These are phyloP conservation scores for Drosophila lacteicornis DNA, from an alignment of 1,140 invertebrate genomes.

Conservation along the genomic window DNA sequence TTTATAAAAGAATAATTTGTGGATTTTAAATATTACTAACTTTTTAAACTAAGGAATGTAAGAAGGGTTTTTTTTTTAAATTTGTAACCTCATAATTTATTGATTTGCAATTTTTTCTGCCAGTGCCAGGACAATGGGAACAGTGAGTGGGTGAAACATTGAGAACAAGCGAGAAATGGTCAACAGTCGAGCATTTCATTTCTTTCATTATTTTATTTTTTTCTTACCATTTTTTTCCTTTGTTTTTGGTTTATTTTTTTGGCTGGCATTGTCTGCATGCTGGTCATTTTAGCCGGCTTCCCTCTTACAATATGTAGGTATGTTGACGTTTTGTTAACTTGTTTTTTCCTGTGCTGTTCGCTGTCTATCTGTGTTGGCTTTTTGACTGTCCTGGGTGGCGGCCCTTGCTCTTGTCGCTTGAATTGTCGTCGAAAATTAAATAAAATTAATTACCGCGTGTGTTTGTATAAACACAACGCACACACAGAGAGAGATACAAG, in stretches of 20 bases:
- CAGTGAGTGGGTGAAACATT: not conserved
- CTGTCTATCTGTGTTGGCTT: constrained; percentile 11
- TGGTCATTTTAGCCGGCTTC: constrained; percentile 59
- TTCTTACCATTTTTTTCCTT: not conserved
- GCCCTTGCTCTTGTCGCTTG: constrained; percentile 65
- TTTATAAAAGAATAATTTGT: too few species aligned
- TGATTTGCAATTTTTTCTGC: not conserved
- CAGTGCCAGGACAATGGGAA: not conserved
- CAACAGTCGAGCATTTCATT: constrained; percentile 5
- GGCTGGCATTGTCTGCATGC: constrained; percentile 45
- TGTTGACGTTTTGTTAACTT: constrained; percentile 81
- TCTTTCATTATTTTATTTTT: not conserved
- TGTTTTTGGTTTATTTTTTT: constrained; percentile 4
- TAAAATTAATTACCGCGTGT: constrained; percentile 81
- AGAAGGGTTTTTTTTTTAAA: too few species aligned
- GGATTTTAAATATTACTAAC: too few species aligned
- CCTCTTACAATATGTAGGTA: constrained; percentile 26
- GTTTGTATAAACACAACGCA: constrained; percentile 51
- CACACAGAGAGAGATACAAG: constrained; percentile 12
- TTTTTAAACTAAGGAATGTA: too few species aligned
- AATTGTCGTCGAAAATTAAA: constrained; percentile 83
- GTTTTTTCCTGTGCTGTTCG: constrained; percentile 67
- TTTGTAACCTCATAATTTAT: not conserved
- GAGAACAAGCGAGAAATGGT: not conserved
- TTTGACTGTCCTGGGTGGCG: constrained; percentile 2